Evolutionary conservation across 1,140 invertebrate species (phyloP).

Genomic region (Magallana ariakensis): DNA sequence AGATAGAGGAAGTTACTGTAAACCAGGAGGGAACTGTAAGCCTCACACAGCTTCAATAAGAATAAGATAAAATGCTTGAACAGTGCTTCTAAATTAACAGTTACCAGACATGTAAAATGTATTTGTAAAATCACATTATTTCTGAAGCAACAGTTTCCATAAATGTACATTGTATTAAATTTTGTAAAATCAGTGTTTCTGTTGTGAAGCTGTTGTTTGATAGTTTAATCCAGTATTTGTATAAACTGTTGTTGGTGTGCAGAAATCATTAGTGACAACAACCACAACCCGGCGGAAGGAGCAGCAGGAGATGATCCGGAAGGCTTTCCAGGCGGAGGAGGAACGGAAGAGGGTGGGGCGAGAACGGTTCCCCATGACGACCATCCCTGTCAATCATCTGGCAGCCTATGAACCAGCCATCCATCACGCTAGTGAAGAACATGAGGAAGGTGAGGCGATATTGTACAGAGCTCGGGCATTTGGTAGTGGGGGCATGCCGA

Average conservation of each 20-base stretch:
- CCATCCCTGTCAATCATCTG: conserved; percentile 92
- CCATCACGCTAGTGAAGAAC: conserved; percentile 83
- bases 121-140: too few species aligned
- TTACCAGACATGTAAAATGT: too few species aligned
- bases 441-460: conserved; percentile 77
- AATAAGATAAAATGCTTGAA: too few species aligned
- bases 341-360: conserved; percentile 95
- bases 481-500: not conserved
- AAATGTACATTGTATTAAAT: too few species aligned
- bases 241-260: conserved; percentile 42
- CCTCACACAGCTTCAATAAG: not conserved
- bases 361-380: conserved; percentile 97
- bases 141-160: too few species aligned
- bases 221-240: too few species aligned
- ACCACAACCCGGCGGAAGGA: conserved; percentile 99
- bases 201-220: too few species aligned
- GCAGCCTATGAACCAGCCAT: conserved; percentile 97
- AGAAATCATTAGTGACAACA: conserved; percentile 97
- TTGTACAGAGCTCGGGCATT: not conserved
- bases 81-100: too few species aligned
- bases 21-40: conserved; percentile 97
- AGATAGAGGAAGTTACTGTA: conserved; percentile 99
- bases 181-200: too few species aligned
- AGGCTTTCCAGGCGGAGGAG: conserved; percentile 95
- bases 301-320: conserved; percentile 97